A percentile compares a stretch with the other conserved stretches of the same genome.
Evolutionary conservation across 2,113 vertebrate species (phyloP).

Genomic region (Muntiacus reevesi): DNA sequence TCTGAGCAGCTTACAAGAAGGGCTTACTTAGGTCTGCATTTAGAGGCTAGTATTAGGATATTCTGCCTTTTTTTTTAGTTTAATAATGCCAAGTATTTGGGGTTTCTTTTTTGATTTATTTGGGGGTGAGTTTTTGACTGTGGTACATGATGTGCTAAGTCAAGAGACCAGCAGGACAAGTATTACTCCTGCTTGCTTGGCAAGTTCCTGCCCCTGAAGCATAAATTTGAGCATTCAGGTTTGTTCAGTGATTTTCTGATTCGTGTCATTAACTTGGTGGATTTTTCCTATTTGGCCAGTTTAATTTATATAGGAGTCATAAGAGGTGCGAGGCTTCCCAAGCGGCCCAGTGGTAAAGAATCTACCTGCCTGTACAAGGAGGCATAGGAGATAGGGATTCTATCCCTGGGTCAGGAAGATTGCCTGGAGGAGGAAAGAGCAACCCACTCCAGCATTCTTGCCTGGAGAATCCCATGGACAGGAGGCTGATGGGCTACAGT

Average conservation of each 20-base stretch:
- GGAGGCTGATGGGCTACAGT: not conserved
- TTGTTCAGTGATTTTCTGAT: not conserved
- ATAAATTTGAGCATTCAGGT: not conserved
- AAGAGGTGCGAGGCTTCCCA: not conserved
- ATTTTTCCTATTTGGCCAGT: not conserved
- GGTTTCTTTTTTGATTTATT: not conserved
- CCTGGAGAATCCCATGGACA: not conserved
- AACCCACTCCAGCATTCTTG: not conserved
- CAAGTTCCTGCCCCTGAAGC: not conserved
- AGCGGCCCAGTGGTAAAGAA: not conserved
- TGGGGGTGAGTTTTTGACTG: not conserved
- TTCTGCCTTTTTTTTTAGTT: not conserved
- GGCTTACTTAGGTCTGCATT: not conserved
- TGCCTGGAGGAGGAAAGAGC: not conserved
- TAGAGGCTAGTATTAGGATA: not conserved
- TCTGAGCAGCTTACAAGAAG: not conserved
- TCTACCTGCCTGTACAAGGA: not conserved
- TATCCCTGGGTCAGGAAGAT: not conserved
- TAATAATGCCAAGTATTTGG: not conserved
- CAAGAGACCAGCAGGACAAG: not conserved
- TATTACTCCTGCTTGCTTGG: not conserved
- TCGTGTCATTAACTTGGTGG: not conserved
- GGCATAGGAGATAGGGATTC: not conserved
- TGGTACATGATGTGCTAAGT: not conserved
- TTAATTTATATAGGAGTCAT: not conserved